A percentile compares a stretch with the other conserved stretches of the same genome.
Evolutionary conservation across 2,888 invertebrate species (phyloP).

Genomic region (Linyphia triangularis): DNA sequence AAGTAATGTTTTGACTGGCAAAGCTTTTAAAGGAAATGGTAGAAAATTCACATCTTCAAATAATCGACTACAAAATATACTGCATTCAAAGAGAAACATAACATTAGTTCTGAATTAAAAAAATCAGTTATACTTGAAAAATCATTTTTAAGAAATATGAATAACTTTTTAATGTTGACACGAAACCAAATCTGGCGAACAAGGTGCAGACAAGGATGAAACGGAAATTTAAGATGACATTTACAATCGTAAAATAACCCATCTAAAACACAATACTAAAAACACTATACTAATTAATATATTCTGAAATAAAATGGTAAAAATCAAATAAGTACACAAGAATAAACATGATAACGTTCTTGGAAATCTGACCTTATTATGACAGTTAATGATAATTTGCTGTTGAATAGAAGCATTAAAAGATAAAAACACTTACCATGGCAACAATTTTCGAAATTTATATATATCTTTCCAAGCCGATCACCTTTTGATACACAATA

Average conservation of each 20-base stretch:
- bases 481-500: not conserved
- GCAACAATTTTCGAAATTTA: not conserved
- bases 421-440: not conserved
- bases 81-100: no score
- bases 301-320: not conserved
- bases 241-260: not conserved
- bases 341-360: not conserved
- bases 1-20: no score
- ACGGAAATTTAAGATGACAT: not conserved
- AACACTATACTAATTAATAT: not conserved
- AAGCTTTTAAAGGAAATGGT: no score
- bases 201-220: not conserved
- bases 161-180: not conserved
- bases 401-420: not conserved
- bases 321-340: not conserved
- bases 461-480: not conserved
- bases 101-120: no score
- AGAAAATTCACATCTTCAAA: no score
- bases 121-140: no score
- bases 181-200: not conserved
- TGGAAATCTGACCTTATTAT: slow-evolving; percentile 53
- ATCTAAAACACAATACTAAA: no score
- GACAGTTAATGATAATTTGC: slow-evolving; percentile 33
- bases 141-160: not conserved
- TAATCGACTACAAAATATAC: no score